These are phyloP conservation scores for Phorcus lineatus DNA, from an alignment of 2,888 invertebrate genomes.

Conservation along the genomic window DNA sequence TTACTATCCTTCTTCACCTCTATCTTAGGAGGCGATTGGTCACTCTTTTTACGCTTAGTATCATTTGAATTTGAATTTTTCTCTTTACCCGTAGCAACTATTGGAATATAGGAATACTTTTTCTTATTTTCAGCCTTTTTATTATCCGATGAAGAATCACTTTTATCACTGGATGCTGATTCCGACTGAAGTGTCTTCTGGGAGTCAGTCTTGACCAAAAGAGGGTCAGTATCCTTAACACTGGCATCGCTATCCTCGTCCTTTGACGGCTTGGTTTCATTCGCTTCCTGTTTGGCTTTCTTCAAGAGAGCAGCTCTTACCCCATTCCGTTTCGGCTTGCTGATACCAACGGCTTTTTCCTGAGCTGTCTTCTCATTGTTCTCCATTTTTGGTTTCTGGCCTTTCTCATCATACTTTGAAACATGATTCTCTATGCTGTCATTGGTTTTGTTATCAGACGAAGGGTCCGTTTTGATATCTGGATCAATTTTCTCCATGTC, in stretches of 20 bases:
- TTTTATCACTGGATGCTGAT: background rate
- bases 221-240: background rate
- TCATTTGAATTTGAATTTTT: background rate
- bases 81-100: slow-evolving; percentile 7
- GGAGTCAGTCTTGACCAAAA: background rate
- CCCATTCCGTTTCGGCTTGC: no score
- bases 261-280: background rate
- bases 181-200: background rate
- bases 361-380: no score
- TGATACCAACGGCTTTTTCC: no score
- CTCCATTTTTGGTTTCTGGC: no score
- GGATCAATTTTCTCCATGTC: no score
- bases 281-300: no score
- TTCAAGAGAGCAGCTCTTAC: no score
- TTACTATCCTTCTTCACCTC: background rate
- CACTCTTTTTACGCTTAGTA: background rate
- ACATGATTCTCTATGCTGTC: no score
- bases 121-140: background rate
- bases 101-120: slow-evolving; percentile 11
- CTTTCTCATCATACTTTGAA: no score
- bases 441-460: no score
- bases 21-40: background rate
- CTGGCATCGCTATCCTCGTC: background rate
- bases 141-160: background rate
- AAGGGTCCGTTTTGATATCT: no score